Evolutionary conservation across 1,140 invertebrate genomes (phyloP).

Genomic region (Eciton burchellii): DNA sequence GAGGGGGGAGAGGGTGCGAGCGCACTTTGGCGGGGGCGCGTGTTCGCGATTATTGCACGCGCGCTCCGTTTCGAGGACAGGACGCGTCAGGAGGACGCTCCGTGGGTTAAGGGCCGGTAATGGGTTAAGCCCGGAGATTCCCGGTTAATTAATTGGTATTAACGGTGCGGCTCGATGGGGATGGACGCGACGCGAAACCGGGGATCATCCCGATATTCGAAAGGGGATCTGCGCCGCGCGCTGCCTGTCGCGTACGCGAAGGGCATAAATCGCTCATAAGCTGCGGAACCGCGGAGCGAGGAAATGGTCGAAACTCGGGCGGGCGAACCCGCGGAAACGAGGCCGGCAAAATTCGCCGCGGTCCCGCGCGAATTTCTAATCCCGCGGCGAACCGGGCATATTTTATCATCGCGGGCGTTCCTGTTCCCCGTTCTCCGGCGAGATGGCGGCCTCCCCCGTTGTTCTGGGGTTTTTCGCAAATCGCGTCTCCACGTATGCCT

Average conservation of each 20-base stretch:
- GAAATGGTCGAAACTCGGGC: slow-evolving; percentile 12
- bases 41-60: slow-evolving; percentile 66
- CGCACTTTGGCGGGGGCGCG: slow-evolving; percentile 66
- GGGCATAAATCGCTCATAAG: slow-evolving; percentile 18
- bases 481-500: too few relatives aligned
- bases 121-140: slow-evolving; percentile 73
- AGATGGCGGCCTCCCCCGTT: too few relatives aligned
- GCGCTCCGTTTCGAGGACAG: slow-evolving; percentile 59
- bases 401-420: too few relatives aligned
- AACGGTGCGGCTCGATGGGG: slow-evolving; percentile 53
- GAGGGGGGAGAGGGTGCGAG: slow-evolving; percentile 65
- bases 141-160: slow-evolving; percentile 75
- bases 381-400: too few relatives aligned
- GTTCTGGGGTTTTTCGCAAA: too few relatives aligned
- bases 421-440: too few relatives aligned
- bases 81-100: slow-evolving; percentile 58
- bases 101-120: slow-evolving; percentile 65
- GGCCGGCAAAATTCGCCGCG: background rate
- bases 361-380: too few relatives aligned
- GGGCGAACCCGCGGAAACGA: background rate
- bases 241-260: background rate
- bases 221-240: background rate
- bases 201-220: slow-evolving; percentile 43
- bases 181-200: slow-evolving; percentile 19
- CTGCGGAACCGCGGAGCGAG: background rate